Evolutionary conservation across 2,797 vertebrate species (phyloP).

Genomic region (Ambastaia sidthimunki): DNA sequence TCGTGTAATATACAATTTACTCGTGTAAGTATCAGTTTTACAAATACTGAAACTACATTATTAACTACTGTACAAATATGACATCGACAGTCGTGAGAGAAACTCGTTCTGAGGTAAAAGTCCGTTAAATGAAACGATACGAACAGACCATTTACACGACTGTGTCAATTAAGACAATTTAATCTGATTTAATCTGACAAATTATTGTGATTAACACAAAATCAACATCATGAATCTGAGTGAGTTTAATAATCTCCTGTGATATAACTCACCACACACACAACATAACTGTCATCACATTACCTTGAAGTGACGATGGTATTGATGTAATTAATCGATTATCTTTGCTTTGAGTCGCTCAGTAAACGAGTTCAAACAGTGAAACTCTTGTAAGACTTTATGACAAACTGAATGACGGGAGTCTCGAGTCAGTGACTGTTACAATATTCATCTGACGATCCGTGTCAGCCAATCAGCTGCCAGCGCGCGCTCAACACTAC

Average conservation of each 20-base stretch:
- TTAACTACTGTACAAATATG: too few relatives aligned
- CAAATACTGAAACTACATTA: too few relatives aligned
- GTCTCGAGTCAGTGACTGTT: not conserved
- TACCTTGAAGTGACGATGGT: not conserved
- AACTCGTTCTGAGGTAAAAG: too few relatives aligned
- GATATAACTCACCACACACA: too few relatives aligned
- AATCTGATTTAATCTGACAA: not conserved
- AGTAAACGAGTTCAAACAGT: not conserved
- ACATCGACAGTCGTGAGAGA: too few relatives aligned
- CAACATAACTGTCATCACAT: too few relatives aligned
- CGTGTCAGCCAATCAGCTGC: constrained; percentile 2
- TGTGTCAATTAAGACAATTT: not conserved
- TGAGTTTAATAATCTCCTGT: too few relatives aligned
- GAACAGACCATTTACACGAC: not conserved
- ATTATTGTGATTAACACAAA: not conserved
- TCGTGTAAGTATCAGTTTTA: too few relatives aligned
- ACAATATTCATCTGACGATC: not conserved
- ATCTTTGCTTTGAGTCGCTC: not conserved
- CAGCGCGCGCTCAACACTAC: not conserved
- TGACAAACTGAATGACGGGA: not conserved
- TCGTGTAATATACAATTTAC: too few relatives aligned
- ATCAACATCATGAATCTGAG: not conserved
- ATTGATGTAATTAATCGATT: not conserved
- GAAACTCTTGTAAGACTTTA: too few relatives aligned
- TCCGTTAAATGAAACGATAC: not conserved